Percentiles rank a stretch among this genome's conserved stretches.
These are phyloP conservation scores for Chaunax sp. DNA, from an alignment of 2,797 vertebrate species.

Conservation along the genomic window DNA sequence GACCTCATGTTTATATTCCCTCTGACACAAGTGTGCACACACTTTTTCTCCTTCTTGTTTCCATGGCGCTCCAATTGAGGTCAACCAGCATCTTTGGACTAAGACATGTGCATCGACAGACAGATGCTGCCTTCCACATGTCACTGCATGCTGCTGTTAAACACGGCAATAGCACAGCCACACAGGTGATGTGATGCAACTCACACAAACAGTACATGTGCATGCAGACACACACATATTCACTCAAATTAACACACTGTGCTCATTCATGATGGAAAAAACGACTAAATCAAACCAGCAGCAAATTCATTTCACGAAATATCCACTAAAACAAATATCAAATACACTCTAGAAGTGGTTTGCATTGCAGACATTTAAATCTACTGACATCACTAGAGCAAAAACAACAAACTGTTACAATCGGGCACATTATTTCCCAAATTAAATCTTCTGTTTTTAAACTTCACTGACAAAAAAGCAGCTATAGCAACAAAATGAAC, in stretches of 20 bases:
- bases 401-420: neutral
- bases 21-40: neutral
- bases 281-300: too few relatives aligned
- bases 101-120: slow-evolving; percentile 69
- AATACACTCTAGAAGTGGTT: too few relatives aligned
- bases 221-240: neutral
- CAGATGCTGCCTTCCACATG: slow-evolving; percentile 61
- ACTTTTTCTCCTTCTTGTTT: slow-evolving; percentile 57
- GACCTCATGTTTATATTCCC: neutral
- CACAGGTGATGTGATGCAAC: slow-evolving; percentile 27
- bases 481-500: neutral
- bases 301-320: too few relatives aligned
- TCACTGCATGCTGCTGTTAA: slow-evolving; percentile 39
- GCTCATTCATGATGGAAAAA: too few relatives aligned
- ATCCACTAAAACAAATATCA: neutral
- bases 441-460: neutral
- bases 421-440: too few relatives aligned
- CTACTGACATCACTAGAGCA: neutral
- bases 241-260: neutral
- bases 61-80: slow-evolving; percentile 76
- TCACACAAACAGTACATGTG: neutral
- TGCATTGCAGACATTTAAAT: neutral
- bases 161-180: slow-evolving; percentile 55
- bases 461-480: neutral
- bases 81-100: slow-evolving; percentile 71